Conservation (phyloP, 2,888 invertebrate genomes). For the Drosophila aldrichi region DNA sequence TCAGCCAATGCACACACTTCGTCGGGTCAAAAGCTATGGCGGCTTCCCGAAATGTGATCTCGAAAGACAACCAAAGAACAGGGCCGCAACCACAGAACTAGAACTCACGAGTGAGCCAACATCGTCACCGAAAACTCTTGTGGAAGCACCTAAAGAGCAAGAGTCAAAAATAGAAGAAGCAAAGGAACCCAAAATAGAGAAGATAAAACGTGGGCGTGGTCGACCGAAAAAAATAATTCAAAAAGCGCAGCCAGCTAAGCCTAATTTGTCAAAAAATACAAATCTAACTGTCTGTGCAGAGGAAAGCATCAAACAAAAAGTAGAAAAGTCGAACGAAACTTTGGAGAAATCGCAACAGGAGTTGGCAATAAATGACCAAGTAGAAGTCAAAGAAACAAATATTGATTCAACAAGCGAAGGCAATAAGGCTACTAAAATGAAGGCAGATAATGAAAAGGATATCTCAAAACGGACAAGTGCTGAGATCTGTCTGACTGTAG, state of each 20-base stretch:
- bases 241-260: background rate
- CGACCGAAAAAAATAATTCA: constrained; percentile 30
- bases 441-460: background rate
- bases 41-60: constrained; percentile 22
- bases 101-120: background rate
- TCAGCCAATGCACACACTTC: constrained; percentile 6
- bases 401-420: background rate
- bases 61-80: background rate
- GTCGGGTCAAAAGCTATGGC: constrained; percentile 49
- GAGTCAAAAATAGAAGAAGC: background rate
- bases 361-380: background rate
- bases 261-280: background rate
- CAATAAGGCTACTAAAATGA: background rate
- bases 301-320: background rate
- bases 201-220: constrained; percentile 31
- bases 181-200: background rate
- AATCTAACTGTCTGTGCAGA: background rate
- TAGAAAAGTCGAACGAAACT: background rate
- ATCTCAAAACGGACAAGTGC: too few relatives aligned
- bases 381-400: background rate
- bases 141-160: background rate
- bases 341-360: background rate
- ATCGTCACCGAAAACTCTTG: background rate
- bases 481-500: background rate
- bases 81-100: constrained; percentile 42